A percentile compares a stretch with the other conserved stretches of the same genome.
Conservation (phyloP, 2,888 invertebrate genomes). For the Uloborus plumipes region DNA sequence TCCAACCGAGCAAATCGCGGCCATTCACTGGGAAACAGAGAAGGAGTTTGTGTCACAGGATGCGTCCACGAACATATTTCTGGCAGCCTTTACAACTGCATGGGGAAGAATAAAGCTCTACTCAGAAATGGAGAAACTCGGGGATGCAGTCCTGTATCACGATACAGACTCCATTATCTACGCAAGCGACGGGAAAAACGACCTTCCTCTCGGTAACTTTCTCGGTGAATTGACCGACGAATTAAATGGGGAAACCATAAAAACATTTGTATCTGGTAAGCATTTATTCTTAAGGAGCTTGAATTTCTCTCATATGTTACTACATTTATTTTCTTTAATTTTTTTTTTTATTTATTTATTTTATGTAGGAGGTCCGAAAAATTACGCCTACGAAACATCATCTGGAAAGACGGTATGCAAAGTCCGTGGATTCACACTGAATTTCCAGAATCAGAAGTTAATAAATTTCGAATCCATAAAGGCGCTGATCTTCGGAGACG, state of each 20-base stretch:
- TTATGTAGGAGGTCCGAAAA: constrained; percentile 13
- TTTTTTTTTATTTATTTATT: not conserved
- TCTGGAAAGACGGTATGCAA: not conserved
- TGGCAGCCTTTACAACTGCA: constrained; percentile 1
- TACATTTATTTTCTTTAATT: not conserved
- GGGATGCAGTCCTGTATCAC: not conserved
- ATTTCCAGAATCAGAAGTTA: not conserved
- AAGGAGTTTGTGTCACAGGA: too few relatives aligned
- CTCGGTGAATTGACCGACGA: too few relatives aligned
- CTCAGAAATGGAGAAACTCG: constrained; percentile 2
- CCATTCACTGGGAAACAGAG: not conserved
- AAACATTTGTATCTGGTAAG: not conserved
- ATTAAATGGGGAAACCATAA: too few relatives aligned
- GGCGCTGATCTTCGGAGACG: not conserved
- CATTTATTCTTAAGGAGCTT: not conserved
- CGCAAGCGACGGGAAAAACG: not conserved
- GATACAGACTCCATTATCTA: constrained; percentile 2
- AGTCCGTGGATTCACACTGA: constrained; percentile 6
- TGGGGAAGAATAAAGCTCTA: not conserved
- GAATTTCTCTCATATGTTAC: not conserved
- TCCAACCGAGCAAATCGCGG: constrained; percentile 1
- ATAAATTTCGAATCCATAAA: too few relatives aligned
- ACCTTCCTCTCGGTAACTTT: too few relatives aligned
- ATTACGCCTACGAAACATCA: not conserved
- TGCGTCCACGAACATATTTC: not conserved